These are phyloP conservation scores for Drosophila paramelanica DNA, from an alignment of 2,888 invertebrate genomes.

Conservation along the genomic window DNA sequence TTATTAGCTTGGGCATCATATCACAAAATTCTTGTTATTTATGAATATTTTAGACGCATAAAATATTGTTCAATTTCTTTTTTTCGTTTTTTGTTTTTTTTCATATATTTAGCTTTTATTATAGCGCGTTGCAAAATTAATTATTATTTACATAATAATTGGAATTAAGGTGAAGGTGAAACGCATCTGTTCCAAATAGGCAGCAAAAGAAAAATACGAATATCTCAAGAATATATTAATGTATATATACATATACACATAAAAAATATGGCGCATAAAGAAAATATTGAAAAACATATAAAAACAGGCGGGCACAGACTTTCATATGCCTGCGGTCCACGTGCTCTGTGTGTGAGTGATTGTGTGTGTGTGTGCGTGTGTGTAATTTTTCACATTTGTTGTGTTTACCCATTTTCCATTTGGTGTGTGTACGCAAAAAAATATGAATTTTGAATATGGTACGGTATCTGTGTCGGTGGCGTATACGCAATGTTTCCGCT, in stretches of 20 bases:
- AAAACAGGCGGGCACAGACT: constrained; percentile 30
- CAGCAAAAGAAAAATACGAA: constrained; percentile 24
- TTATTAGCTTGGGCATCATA: constrained; percentile 5
- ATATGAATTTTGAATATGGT: constrained; percentile 67
- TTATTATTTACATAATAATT: constrained; percentile 74
- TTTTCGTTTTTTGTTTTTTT: too few relatives aligned
- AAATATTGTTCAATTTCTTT: constrained; percentile 1
- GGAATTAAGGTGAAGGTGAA: constrained; percentile 79
- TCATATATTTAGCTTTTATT: constrained; percentile 31
- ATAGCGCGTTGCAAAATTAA: constrained; percentile 62
- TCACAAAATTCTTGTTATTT: constrained; percentile 33
- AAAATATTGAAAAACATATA: constrained; percentile 68
- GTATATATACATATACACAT: constrained; percentile 18
- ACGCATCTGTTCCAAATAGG: constrained; percentile 60
- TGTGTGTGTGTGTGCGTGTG: constrained; percentile 33
- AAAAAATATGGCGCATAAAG: constrained; percentile 62
- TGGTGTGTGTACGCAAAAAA: constrained; percentile 59
- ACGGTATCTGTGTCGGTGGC: constrained; percentile 47
- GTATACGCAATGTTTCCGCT: constrained; percentile 73
- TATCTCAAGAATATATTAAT: constrained; percentile 38
- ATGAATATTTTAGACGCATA: constrained; percentile 7
- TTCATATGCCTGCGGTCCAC: constrained; percentile 49
- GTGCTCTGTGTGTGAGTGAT: constrained; percentile 34
- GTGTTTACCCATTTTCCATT: constrained; percentile 71
- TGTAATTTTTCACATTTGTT: constrained; percentile 48